These are phyloP conservation scores for Galerucella nymphaeae DNA, from an alignment of 2,888 invertebrate species.

Conservation along the genomic window DNA sequence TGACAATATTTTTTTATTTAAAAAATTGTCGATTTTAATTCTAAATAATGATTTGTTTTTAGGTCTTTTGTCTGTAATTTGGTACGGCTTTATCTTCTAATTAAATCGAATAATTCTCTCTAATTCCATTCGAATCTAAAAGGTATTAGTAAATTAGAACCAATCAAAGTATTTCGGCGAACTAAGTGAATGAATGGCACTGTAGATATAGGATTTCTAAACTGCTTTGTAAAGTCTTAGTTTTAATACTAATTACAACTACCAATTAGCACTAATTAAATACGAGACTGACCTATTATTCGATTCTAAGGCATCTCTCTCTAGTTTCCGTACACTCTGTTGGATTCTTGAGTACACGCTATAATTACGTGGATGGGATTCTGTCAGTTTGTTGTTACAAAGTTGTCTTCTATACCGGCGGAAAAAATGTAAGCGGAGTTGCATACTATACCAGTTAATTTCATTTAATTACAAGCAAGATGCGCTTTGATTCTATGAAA, in stretches of 20 bases:
- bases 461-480: not conserved
- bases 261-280: slow-evolving; percentile 66
- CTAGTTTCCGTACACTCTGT: slow-evolving; percentile 52
- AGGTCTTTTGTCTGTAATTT: slow-evolving; percentile 8
- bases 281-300: slow-evolving; percentile 64
- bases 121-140: slow-evolving; percentile 40
- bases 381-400: slow-evolving; percentile 29
- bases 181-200: slow-evolving; percentile 48
- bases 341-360: slow-evolving; percentile 29
- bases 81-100: slow-evolving; percentile 43
- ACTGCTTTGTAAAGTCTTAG: slow-evolving; percentile 64
- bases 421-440: slow-evolving; percentile 6
- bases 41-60: too few species aligned
- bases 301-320: slow-evolving; percentile 60
- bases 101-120: slow-evolving; percentile 39
- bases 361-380: slow-evolving; percentile 31
- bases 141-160: slow-evolving; percentile 54
- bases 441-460: not conserved
- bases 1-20: too few species aligned
- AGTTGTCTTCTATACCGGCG: slow-evolving; percentile 1
- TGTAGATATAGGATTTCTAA: slow-evolving; percentile 61
- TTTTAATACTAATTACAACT: slow-evolving; percentile 64
- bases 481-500: not conserved
- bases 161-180: slow-evolving; percentile 53
- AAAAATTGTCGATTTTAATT: too few species aligned